phyloP scores from a whole-genome alignment of 2,797 vertebrate species.

The Pangasius djambal region DNA sequence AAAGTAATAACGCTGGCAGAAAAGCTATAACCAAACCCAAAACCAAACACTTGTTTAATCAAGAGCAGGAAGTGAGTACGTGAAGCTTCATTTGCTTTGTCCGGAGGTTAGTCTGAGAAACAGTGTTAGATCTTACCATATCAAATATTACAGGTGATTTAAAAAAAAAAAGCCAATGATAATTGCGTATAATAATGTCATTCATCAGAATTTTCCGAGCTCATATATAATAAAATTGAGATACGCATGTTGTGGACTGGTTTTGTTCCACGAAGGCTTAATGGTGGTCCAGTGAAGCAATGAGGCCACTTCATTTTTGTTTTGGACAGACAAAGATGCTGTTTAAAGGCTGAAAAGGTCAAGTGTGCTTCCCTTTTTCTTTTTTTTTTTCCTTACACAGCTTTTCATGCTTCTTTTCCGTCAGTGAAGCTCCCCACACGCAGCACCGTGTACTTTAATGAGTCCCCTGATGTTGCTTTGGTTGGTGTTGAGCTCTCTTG shows the following conservation, averaged over 20 bases:
- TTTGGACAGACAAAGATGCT: background rate
- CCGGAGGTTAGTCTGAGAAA: background rate
- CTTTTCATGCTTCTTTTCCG: slow-evolving; percentile 50
- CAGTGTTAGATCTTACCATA: background rate
- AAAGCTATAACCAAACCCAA: background rate
- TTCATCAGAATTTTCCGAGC: background rate
- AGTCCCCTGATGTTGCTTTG: slow-evolving; percentile 55
- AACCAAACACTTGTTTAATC: background rate
- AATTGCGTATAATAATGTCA: background rate
- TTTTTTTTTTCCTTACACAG: background rate
- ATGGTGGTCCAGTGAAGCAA: background rate
- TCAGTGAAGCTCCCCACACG: slow-evolving; percentile 40
- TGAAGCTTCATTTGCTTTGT: background rate
- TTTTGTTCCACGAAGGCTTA: background rate
- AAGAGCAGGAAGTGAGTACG: too few relatives aligned
- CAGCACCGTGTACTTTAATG: slow-evolving; percentile 54
- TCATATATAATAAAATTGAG: background rate
- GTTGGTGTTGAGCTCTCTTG: slow-evolving; percentile 45
- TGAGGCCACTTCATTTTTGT: slow-evolving; percentile 20
- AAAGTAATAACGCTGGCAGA: background rate
- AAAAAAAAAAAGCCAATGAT: background rate
- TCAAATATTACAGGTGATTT: background rate
- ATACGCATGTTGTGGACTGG: background rate
- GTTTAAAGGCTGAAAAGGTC: slow-evolving; percentile 7
- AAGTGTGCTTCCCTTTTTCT: slow-evolving; percentile 15